Evolutionary conservation across 1,140 invertebrate species (phyloP).

Genomic region (Aradophagus sp.): DNA sequence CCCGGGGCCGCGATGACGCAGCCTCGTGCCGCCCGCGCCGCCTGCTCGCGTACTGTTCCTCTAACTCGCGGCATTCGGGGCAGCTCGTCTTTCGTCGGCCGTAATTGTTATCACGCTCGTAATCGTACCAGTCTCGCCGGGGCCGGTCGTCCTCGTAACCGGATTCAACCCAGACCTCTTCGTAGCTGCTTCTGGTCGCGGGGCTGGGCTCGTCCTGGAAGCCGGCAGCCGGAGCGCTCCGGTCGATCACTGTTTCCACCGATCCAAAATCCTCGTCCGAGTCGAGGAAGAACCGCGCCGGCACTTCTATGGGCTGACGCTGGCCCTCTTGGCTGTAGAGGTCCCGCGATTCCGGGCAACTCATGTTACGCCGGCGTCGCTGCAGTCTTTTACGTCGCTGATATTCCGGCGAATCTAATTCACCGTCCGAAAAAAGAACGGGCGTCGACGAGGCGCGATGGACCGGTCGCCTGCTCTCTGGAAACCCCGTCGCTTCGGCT

Average conservation of each 20-base stretch:
- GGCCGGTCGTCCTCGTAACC: conserved; percentile 9
- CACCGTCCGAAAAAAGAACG: conserved; percentile 63
- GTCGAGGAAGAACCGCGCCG: conserved; percentile 57
- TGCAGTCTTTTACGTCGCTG: conserved; percentile 48
- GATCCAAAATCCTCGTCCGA: conserved; percentile 71
- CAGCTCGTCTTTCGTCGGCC: conserved; percentile 63
- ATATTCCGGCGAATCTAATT: conserved; percentile 45
- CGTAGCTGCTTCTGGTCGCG: conserved; percentile 29
- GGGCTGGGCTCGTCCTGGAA: conserved; percentile 11
- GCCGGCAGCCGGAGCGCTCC: conserved; percentile 5
- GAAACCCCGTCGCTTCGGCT: conserved; percentile 57
- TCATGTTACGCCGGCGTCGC: conserved; percentile 63
- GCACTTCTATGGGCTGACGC: conserved; percentile 19
- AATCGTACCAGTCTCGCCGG: conserved; percentile 38
- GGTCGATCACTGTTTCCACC: conserved; percentile 67
- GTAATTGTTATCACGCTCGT: conserved; percentile 7
- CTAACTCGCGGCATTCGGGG: conserved; percentile 63
- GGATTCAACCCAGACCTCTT: conserved; percentile 22
- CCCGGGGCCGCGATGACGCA: conserved; percentile 28
- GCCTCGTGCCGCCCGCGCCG: no score
- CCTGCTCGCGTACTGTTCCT: conserved; percentile 39
- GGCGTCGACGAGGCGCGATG: conserved; percentile 68
- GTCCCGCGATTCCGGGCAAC: conserved; percentile 66
- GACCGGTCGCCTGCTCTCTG: conserved; percentile 54
- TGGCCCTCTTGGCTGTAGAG: conserved; percentile 23